phyloP scores from a whole-genome alignment of 2,888 invertebrate genomes.

The Gymnoscelis rufifasciata region DNA sequence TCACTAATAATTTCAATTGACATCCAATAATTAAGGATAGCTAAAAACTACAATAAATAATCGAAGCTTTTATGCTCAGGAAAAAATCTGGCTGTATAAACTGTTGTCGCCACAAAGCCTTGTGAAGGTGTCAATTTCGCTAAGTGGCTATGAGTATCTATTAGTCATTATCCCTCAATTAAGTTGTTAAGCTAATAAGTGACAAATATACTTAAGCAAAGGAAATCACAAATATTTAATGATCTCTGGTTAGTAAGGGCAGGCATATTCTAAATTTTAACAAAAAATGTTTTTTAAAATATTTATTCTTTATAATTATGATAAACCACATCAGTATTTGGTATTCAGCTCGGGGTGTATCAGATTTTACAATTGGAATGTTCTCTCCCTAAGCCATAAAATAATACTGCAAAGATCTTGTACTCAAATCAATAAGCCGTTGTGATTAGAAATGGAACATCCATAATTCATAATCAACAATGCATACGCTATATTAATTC shows the following conservation, averaged over 20 bases:
- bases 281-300: slow-evolving; percentile 42
- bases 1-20: too few relatives aligned
- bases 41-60: too few relatives aligned
- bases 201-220: neutral
- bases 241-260: slow-evolving; percentile 8
- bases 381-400: slow-evolving; percentile 42
- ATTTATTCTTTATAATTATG: slow-evolving; percentile 60
- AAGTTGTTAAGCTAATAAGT: slow-evolving; percentile 45
- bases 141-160: slow-evolving; percentile 35
- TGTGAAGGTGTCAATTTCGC: slow-evolving; percentile 38
- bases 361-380: slow-evolving; percentile 62
- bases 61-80: too few relatives aligned
- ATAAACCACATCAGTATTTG: slow-evolving; percentile 69
- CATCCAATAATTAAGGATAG: too few relatives aligned
- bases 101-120: slow-evolving; percentile 24
- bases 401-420: slow-evolving; percentile 42
- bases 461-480: slow-evolving; percentile 35
- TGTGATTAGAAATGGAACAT: too few relatives aligned
- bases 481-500: slow-evolving; percentile 57
- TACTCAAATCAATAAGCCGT: slow-evolving; percentile 44
- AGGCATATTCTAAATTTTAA: slow-evolving; percentile 11
- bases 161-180: slow-evolving; percentile 34
- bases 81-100: slow-evolving; percentile 18
- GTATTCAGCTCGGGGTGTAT: slow-evolving; percentile 65
- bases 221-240: neutral